Conservation (phyloP, 2,888 invertebrate genomes). For the Tolmerus cingulatus region DNA sequence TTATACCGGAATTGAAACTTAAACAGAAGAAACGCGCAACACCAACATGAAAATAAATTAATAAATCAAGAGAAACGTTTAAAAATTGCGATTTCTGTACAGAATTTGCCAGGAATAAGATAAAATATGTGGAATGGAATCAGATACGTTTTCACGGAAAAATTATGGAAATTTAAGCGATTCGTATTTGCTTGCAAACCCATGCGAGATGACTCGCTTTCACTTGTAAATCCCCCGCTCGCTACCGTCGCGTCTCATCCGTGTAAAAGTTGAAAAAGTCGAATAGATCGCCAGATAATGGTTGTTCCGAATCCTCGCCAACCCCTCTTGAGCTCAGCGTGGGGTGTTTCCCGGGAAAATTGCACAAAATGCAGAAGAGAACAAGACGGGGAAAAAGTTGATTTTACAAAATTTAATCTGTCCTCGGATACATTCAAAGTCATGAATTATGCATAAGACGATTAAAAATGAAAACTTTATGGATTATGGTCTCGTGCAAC, state of each 20-base stretch:
- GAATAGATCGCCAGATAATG: not conserved
- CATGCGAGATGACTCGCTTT: not conserved
- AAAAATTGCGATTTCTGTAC: not conserved
- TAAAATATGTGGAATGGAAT: not conserved
- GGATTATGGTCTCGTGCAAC: not conserved
- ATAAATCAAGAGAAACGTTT: not conserved
- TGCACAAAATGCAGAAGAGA: not conserved
- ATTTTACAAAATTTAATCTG: slow-evolving; percentile 10
- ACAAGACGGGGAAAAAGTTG: not conserved
- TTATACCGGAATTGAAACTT: too few relatives aligned
- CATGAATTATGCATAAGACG: slow-evolving; percentile 2
- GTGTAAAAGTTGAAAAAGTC: not conserved
- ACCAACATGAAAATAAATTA: not conserved
- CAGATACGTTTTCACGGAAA: not conserved
- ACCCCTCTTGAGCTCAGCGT: not conserved
- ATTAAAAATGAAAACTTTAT: slow-evolving; percentile 16
- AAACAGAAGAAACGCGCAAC: too few relatives aligned
- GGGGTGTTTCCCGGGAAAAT: not conserved
- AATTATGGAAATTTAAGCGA: not conserved
- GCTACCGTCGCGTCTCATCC: not conserved
- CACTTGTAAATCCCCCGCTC: not conserved
- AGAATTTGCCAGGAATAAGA: not conserved
- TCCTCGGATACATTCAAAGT: not conserved
- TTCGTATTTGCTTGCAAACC: not conserved
- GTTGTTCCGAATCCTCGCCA: not conserved